Percentiles rank a stretch among this genome's conserved stretches.
Evolutionary conservation across 1,140 invertebrate genomes (phyloP).

Genomic region (Drosophila eugracilis): DNA sequence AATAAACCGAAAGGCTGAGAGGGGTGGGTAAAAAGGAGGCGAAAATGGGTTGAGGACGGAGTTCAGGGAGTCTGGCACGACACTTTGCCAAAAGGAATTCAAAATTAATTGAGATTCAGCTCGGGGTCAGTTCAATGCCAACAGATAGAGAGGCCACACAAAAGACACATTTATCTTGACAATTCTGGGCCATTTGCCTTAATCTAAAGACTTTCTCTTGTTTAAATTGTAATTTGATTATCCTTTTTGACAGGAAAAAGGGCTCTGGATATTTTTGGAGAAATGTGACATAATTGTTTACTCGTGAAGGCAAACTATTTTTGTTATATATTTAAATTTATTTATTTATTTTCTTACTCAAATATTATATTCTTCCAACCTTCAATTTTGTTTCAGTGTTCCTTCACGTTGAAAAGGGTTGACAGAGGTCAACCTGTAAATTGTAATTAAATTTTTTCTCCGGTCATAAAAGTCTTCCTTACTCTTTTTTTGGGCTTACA

Average conservation of each 20-base stretch:
- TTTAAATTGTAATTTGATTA: constrained; percentile 16
- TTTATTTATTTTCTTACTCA: too few species aligned
- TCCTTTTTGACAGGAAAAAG: neutral
- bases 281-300: neutral
- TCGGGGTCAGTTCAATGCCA: constrained; percentile 41
- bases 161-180: constrained; percentile 39
- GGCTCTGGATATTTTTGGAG: too few species aligned
- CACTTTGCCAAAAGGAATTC: constrained; percentile 39
- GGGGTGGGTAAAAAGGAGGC: neutral
- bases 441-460: constrained; percentile 73
- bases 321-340: too few species aligned
- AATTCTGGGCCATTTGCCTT: constrained; percentile 34
- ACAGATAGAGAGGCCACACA: constrained; percentile 2
- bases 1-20: constrained; percentile 45
- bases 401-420: constrained; percentile 14
- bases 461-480: constrained; percentile 24
- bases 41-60: too few species aligned
- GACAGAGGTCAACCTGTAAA: constrained; percentile 60
- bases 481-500: constrained; percentile 6
- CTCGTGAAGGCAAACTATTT: too few species aligned
- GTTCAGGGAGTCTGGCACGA: constrained; percentile 28
- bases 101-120: constrained; percentile 44
- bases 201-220: constrained; percentile 19
- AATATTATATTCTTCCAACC: too few species aligned
- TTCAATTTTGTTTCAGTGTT: constrained; percentile 10